These are phyloP conservation scores for Eupsittula cactorum DNA, from an alignment of 2,113 vertebrate species.

Conservation along the genomic window DNA sequence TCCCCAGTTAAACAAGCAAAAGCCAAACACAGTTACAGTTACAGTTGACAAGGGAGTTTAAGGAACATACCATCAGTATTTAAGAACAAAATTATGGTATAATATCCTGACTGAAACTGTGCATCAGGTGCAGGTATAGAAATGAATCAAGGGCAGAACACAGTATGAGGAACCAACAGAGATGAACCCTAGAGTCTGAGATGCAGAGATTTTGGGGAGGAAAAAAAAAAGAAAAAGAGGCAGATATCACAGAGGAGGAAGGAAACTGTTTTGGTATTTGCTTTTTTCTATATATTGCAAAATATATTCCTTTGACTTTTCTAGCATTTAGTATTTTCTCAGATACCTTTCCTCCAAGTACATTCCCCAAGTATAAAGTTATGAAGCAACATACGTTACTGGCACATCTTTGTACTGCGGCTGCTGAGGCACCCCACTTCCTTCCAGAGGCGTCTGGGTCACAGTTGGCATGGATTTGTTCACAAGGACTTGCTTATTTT, in stretches of 20 bases:
- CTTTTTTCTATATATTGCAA: background rate
- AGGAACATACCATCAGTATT: background rate
- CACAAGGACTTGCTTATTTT: slow-evolving; percentile 96
- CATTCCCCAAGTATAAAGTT: background rate
- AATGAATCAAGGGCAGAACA: background rate
- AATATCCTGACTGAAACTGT: background rate
- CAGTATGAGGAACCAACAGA: background rate
- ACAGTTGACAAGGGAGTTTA: background rate
- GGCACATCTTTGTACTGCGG: slow-evolving; percentile 97
- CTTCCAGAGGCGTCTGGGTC: slow-evolving; percentile 96
- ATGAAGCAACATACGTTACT: slow-evolving; percentile 82
- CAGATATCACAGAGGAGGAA: background rate
- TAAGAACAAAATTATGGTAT: background rate
- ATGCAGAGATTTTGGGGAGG: background rate
- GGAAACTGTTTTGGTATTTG: background rate
- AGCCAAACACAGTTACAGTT: background rate
- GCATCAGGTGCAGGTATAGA: background rate
- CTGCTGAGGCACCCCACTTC: slow-evolving; percentile 88
- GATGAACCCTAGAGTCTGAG: background rate
- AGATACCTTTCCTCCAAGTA: background rate
- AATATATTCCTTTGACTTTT: background rate
- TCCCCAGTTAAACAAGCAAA: background rate
- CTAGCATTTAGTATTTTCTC: background rate
- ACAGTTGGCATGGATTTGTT: slow-evolving; percentile 99
- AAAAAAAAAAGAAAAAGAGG: background rate